Base-by-base conservation (phyloP, 2,888 invertebrate genomes). In the Alsophila aescularia region DNA sequence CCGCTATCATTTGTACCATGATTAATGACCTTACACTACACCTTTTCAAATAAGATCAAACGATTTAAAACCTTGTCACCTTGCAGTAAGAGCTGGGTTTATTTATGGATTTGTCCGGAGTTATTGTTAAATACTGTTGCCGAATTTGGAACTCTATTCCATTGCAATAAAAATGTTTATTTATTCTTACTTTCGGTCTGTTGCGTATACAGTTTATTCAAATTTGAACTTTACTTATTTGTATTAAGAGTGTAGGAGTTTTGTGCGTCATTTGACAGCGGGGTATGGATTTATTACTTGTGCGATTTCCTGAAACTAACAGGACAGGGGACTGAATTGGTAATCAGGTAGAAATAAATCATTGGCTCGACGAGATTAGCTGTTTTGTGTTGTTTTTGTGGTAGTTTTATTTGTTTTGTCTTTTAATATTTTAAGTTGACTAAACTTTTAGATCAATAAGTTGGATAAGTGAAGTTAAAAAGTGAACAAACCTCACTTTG, bases 301-400 rank as follows among this genome's bases (percentile, higher is more conserved):
- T 51, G 61, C 63, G 63, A 63, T 66, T 63, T 66, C 66, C 66
- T 63, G 66, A 60, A 66, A 63, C 66, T 66, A 66, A 63, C 66
- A 63, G 63, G 66, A 66, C 63, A 65, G 62, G 63, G 66, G 66
- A 63, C 66, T 61, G 66, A 66, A 66, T 66, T 58, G 53, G 66
- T 66, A 66, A 66, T 66, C 63, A 66, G 61, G 35, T 56, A 50
- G 54, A 52, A 58, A 60, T 66, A 63, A 61, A 66, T 66, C 63
- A 66, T 55, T 31, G 53, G 40, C 43, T 53, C 45, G 41, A 53
- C 27, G 31, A 50, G 61, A 63, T 66, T 66, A 53, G 43, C 50
- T 52, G 59, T 41, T 52, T 49, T 43, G 47, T 51, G 36, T 52
- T 53, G 51, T 53, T 52, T 53, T 35, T 15, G n/a, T n/a, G 40